These are phyloP conservation scores for Corticium candelabrum DNA, from an alignment of 37 sponge, comb jelly and placozoan species.

Conservation along the genomic window DNA sequence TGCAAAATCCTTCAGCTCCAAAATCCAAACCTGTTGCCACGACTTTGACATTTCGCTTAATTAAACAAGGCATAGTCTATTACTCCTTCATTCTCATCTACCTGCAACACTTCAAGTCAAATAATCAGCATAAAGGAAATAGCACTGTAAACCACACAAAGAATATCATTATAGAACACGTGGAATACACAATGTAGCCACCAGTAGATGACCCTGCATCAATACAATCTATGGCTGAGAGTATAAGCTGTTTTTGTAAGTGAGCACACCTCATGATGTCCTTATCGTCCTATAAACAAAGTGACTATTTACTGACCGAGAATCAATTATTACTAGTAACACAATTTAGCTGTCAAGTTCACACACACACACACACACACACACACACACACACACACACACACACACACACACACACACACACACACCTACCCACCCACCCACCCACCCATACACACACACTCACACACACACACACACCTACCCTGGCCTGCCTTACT, in stretches of 20 bases:
- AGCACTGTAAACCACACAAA: no score
- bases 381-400: no score
- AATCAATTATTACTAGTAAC: no score
- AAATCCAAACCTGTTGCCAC: conserved; percentile 77
- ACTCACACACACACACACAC: no score
- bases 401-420: no score
- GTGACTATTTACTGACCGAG: no score
- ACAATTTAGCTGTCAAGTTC: no score
- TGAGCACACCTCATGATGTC: conserved; percentile 80
- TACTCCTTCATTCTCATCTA: conserved; percentile 92
- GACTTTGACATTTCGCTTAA: conserved; percentile 75
- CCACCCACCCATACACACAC: no score
- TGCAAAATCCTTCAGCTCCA: conserved; percentile 75
- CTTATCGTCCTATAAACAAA: conserved; percentile 27
- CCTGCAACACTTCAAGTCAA: neutral
- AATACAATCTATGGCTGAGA: conserved; percentile 91
- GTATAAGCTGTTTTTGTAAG: conserved; percentile 83
- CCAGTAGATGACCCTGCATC: conserved; percentile 77
- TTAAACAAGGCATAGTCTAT: conserved; percentile 92
- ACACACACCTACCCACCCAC: no score
- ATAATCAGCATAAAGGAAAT: no score
- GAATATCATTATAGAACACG: conserved; percentile 75
- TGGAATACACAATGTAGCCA: conserved; percentile 88
- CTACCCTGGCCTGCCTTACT: no score
- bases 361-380: no score